Conservation (phyloP, 2,888 invertebrate species). For the Busseola fusca region DNA sequence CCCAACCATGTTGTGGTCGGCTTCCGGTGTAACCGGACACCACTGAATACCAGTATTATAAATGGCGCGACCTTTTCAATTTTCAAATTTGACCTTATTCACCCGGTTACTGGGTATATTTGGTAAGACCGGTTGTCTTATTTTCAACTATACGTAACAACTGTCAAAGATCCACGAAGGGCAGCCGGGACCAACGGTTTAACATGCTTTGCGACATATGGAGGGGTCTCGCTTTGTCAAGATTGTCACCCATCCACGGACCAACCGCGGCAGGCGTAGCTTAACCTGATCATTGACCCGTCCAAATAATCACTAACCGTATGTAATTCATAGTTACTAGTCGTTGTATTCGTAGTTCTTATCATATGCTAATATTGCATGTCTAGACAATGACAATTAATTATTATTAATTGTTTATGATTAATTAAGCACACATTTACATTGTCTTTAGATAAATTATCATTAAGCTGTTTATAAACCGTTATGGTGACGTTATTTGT, state of each 20-base stretch:
- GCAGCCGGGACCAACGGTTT: neutral
- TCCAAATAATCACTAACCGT: neutral
- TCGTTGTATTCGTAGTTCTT: too few species aligned
- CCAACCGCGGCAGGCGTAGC: neutral
- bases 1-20: neutral
- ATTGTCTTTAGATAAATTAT: slow-evolving; percentile 21
- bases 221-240: neutral
- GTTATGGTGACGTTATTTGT: slow-evolving; percentile 15
- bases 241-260: neutral
- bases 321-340: neutral
- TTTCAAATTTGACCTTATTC: neutral
- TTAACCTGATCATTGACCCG: neutral
- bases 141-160: neutral
- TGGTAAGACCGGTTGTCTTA: neutral
- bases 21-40: neutral
- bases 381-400: neutral
- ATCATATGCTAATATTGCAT: slow-evolving; percentile 15
- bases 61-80: neutral
- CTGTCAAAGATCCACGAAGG: neutral
- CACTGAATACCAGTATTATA: neutral
- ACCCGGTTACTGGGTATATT: neutral
- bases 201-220: neutral
- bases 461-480: slow-evolving; percentile 21
- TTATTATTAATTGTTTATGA: neutral
- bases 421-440: slow-evolving; percentile 6